A percentile compares a stretch with the other conserved stretches of the same genome.
Evolutionary conservation across 2,888 invertebrate species (phyloP).

Genomic region (Alloplasta piceator): DNA sequence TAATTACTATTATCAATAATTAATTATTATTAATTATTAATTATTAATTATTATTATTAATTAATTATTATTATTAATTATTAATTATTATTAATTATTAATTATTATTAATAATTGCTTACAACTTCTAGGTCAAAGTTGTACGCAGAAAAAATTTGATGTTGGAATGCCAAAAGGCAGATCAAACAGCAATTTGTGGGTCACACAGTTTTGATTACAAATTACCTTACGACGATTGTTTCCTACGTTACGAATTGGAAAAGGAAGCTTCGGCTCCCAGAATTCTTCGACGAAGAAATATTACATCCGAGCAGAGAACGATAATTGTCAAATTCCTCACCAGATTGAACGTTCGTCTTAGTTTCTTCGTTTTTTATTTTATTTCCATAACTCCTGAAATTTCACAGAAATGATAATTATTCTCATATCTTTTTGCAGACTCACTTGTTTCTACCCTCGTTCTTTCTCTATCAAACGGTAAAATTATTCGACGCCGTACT

Average conservation of each 20-base stretch:
- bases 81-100: too few relatives aligned
- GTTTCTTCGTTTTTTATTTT: not conserved
- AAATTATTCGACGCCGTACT: conserved; percentile 74
- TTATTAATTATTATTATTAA: too few relatives aligned
- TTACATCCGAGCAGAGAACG: conserved; percentile 70
- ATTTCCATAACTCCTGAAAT: not conserved
- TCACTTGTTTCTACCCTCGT: conserved; percentile 69
- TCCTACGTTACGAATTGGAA: conserved; percentile 64
- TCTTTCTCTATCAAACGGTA: conserved; percentile 73
- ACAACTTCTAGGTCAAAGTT: conserved; percentile 44
- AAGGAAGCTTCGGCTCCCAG: conserved; percentile 58
- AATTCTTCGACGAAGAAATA: conserved; percentile 63
- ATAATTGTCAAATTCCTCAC: conserved; percentile 71
- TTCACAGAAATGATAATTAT: not conserved
- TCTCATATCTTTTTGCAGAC: conserved; percentile 60
- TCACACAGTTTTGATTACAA: not conserved
- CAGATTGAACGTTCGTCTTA: conserved; percentile 66
- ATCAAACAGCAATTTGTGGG: not conserved
- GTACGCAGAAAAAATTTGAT: conserved; percentile 20
- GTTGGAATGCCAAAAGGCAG: not conserved
- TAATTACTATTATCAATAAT: too few relatives aligned
- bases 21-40: too few relatives aligned
- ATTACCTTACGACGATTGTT: conserved; percentile 63
- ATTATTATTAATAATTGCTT: not conserved
- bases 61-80: too few relatives aligned